These are phyloP conservation scores for Microchrysa polita DNA, from an alignment of 2,888 invertebrate species.

Conservation along the genomic window DNA sequence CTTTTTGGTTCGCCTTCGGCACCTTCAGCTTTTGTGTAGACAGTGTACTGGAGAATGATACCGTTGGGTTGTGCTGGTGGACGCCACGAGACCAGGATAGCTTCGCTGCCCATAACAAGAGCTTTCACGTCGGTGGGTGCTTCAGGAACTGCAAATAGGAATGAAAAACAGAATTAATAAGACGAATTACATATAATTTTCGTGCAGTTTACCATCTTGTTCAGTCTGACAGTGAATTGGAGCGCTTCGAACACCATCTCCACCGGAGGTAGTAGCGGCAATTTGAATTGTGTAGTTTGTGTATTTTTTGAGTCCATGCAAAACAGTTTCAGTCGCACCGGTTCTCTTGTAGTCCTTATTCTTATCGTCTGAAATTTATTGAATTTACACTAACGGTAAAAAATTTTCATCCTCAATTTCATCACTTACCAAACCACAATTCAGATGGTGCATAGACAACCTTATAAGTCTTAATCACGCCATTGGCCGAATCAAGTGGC, in stretches of 20 bases:
- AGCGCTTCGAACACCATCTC: conserved; percentile 85
- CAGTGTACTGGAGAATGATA: conserved; percentile 90
- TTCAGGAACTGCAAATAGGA: conserved; percentile 88
- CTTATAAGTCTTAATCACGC: conserved; percentile 95
- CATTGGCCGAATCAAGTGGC: conserved; percentile 89
- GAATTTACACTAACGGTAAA: too few species aligned
- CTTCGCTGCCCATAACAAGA: conserved; percentile 88
- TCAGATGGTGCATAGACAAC: conserved; percentile 91
- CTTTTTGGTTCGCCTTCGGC: conserved; percentile 74
- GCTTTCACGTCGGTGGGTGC: conserved; percentile 93
- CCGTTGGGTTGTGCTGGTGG: conserved; percentile 94
- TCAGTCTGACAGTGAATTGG: conserved; percentile 91
- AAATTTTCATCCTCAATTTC: too few species aligned
- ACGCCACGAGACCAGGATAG: conserved; percentile 93
- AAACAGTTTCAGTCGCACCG: conserved; percentile 89
- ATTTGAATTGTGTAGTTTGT: conserved; percentile 98
- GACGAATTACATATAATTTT: not conserved
- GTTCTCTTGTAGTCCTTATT: conserved; percentile 91
- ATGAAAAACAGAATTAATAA: conserved; percentile 40
- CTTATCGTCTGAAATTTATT: conserved; percentile 77
- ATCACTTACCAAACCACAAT: conserved; percentile 84
- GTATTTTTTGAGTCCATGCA: conserved; percentile 93
- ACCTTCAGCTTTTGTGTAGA: conserved; percentile 84
- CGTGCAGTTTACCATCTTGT: conserved; percentile 83
- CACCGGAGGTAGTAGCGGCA: conserved; percentile 92